Percentiles rank a stretch among this genome's conserved stretches.
These are phyloP conservation scores for Malurus melanocephalus DNA, from an alignment of 2,113 vertebrate species.

Conservation along the genomic window DNA sequence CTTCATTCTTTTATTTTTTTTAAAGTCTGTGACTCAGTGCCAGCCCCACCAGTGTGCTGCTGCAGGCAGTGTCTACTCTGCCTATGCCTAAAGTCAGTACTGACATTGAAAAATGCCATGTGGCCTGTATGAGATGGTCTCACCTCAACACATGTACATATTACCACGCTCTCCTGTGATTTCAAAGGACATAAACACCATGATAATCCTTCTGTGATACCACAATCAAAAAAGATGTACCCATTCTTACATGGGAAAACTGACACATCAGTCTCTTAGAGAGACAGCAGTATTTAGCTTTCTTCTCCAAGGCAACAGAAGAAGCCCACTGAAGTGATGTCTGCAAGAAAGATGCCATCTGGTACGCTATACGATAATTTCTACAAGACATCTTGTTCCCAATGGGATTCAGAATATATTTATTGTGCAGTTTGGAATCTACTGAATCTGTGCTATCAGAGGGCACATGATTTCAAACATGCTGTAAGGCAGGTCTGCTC, in stretches of 20 bases:
- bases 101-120: accelerated
- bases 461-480: constrained; percentile 3
- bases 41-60: not conserved
- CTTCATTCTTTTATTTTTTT: not conserved
- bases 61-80: not conserved
- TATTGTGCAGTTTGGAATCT: not conserved
- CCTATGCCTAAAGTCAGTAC: not conserved
- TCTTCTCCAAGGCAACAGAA: constrained; percentile 44
- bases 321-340: not conserved
- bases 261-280: not conserved
- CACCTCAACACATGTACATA: not conserved
- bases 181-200: not conserved
- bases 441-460: constrained; percentile 18
- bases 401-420: constrained; percentile 35
- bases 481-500: not conserved
- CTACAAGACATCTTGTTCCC: constrained; percentile 39
- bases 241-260: not conserved
- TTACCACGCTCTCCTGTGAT: not conserved
- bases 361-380: constrained; percentile 21
- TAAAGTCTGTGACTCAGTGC: not conserved
- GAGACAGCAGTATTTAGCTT: not conserved
- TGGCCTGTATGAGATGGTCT: not conserved
- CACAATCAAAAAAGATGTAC: not conserved
- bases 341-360: constrained; percentile 55
- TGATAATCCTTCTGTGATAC: not conserved